phyloP scores from a whole-genome alignment of 2,888 invertebrate genomes.

The Pristionchus maxplancki region DNA sequence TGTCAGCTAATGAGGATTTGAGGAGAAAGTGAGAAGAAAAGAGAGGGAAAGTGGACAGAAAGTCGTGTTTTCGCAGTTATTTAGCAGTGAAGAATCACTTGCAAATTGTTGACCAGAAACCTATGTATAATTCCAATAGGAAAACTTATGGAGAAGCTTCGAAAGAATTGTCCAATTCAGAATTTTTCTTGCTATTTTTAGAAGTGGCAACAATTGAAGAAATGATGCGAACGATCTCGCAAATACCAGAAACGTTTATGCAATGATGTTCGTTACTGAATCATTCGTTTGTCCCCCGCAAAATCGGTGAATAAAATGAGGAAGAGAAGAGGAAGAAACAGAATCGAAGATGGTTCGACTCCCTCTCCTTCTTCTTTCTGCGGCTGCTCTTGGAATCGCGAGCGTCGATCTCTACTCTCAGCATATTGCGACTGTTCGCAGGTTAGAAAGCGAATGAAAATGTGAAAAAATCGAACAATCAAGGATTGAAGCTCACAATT shows the following conservation, averaged over 20 bases:
- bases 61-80: background rate
- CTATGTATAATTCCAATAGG: too few relatives aligned
- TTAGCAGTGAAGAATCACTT: too few relatives aligned
- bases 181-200: too few relatives aligned
- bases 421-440: background rate
- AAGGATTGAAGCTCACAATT: background rate
- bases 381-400: background rate
- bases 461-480: background rate
- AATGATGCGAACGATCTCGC: background rate
- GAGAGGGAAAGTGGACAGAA: background rate
- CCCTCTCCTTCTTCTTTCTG: background rate
- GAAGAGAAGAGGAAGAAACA: background rate
- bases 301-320: constrained; percentile 8
- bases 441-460: background rate
- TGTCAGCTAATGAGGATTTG: constrained; percentile 4
- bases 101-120: too few relatives aligned
- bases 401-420: background rate
- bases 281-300: constrained; percentile 37
- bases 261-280: background rate
- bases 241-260: constrained; percentile 15
- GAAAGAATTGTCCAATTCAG: too few relatives aligned
- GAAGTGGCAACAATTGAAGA: background rate
- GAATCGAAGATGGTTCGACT: background rate
- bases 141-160: too few relatives aligned
- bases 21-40: constrained; percentile 32